Evolutionary conservation across 1,140 invertebrate genomes (phyloP).

Genomic region (Aphelenchoides fujianensis): DNA sequence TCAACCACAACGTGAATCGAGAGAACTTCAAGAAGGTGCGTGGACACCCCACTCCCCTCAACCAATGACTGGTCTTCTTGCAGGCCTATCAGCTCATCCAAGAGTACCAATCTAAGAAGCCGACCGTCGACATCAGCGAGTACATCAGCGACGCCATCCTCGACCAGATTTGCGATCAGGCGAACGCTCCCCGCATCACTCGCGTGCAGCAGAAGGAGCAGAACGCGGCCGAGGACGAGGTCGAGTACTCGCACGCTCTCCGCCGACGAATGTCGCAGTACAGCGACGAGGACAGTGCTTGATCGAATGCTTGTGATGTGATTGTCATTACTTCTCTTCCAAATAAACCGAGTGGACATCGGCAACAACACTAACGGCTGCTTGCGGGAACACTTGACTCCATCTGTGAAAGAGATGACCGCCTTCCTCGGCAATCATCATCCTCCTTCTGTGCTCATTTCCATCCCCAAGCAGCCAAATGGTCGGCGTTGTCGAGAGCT

Average conservation of each 20-base stretch:
- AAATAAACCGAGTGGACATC: background rate
- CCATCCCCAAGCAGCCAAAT: background rate
- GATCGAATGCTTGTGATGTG: background rate
- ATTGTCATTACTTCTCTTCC: no score
- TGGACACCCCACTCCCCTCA: background rate
- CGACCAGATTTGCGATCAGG: constrained; percentile 44
- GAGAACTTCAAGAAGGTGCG: constrained; percentile 46
- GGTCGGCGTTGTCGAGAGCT: background rate
- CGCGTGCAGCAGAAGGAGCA: background rate
- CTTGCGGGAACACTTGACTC: no score
- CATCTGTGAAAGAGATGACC: background rate
- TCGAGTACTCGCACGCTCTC: constrained; percentile 44
- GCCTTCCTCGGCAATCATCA: background rate
- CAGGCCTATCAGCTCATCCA: constrained; percentile 50
- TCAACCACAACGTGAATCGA: constrained; percentile 41
- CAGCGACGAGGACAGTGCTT: constrained; percentile 4
- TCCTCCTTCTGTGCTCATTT: background rate
- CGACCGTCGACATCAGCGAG: constrained; percentile 33
- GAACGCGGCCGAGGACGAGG: constrained; percentile 12
- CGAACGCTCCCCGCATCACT: constrained; percentile 29
- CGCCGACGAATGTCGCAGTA: constrained; percentile 29
- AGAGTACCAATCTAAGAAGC: constrained; percentile 34
- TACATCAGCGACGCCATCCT: constrained; percentile 31
- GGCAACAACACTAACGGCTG: background rate
- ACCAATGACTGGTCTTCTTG: background rate